These are phyloP conservation scores for Henricia sp. DNA, from an alignment of 53 echinoderm and acorn worm species.

Conservation along the genomic window DNA sequence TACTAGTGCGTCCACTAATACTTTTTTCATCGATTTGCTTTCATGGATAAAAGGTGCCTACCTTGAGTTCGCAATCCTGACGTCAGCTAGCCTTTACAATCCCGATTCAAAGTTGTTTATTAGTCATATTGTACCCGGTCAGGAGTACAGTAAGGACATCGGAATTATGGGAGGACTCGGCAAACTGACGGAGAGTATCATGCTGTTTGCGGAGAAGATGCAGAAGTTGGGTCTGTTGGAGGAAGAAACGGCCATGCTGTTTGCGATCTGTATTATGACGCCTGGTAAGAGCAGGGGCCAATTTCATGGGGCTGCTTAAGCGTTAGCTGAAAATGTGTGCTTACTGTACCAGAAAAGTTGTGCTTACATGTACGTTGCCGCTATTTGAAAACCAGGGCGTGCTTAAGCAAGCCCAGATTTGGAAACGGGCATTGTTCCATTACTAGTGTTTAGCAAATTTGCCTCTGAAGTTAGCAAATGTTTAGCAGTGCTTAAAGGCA, in stretches of 20 bases:
- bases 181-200: slow-evolving; percentile 49
- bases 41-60: slow-evolving; percentile 79
- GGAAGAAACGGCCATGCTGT: slow-evolving; percentile 72
- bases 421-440: no score
- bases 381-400: no score
- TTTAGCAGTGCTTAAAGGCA: no score
- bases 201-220: slow-evolving; percentile 72
- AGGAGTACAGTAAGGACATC: slow-evolving; percentile 52
- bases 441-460: no score
- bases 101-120: slow-evolving; percentile 52
- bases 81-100: slow-evolving; percentile 73
- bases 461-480: no score
- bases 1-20: no score
- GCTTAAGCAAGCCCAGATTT: no score
- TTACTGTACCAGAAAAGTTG: no score
- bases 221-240: slow-evolving; percentile 54
- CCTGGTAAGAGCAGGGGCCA: slow-evolving; percentile 82
- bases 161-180: slow-evolving; percentile 67
- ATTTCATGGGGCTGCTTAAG: no score
- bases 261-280: slow-evolving; percentile 79
- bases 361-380: no score
- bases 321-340: no score
- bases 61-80: slow-evolving; percentile 83
- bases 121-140: slow-evolving; percentile 72
- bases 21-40: no score